Evolutionary conservation across 2,888 invertebrate genomes (phyloP).

Genomic region (Phymatocera aterrima): DNA sequence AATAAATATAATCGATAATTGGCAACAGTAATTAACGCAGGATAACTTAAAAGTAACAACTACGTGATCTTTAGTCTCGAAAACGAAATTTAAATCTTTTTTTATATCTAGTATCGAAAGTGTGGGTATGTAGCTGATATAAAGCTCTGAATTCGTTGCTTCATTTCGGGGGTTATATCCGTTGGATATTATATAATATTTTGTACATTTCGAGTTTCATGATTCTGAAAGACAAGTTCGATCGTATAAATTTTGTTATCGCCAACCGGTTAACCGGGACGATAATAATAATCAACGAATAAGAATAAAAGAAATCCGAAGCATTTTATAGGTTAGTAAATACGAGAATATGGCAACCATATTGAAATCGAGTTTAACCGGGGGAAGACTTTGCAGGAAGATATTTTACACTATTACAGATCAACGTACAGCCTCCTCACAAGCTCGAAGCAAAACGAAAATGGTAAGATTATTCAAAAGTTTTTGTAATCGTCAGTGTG

Average conservation of each 20-base stretch:
- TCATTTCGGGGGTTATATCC: background rate
- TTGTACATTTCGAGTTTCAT: background rate
- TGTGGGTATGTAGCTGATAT: background rate
- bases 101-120: background rate
- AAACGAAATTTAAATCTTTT: background rate
- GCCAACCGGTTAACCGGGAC: constrained; percentile 21
- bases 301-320: background rate
- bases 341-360: constrained; percentile 23
- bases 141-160: background rate
- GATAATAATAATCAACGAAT: background rate
- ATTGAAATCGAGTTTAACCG: constrained; percentile 8
- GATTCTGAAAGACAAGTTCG: background rate
- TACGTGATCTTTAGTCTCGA: too few relatives aligned
- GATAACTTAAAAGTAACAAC: too few relatives aligned
- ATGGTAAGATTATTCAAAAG: constrained; percentile 21
- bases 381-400: constrained; percentile 17
- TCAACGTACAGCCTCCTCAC: constrained; percentile 28
- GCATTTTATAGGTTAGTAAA: constrained; percentile 29
- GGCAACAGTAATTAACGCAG: too few relatives aligned
- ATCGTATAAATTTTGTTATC: background rate
- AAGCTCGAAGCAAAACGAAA: background rate
- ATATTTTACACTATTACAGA: constrained; percentile 27
- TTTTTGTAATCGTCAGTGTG: background rate
- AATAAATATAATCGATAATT: too few relatives aligned
- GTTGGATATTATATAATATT: background rate